Conservation (phyloP, 2,888 invertebrate genomes). For the Phyllotreta striolata region DNA sequence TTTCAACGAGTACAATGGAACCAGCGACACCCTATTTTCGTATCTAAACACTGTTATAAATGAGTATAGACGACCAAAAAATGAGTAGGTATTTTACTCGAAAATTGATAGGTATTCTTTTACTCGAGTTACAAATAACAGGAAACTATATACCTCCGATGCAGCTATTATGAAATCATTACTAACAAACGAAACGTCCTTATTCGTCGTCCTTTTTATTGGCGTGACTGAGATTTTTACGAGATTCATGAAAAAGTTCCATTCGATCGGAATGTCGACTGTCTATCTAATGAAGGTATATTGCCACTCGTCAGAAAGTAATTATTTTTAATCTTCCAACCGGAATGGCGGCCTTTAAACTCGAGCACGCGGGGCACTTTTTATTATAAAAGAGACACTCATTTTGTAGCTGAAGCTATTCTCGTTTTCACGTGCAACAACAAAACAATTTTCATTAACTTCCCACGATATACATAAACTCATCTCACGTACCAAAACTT, state of each 20-base stretch:
- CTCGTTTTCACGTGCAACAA: no score
- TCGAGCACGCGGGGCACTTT: no score
- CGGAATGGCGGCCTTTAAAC: conserved; percentile 8
- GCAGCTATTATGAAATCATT: not conserved
- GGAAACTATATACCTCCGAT: conserved; percentile 9
- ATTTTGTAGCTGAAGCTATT: no score
- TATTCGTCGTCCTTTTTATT: conserved; percentile 6
- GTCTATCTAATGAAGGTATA: conserved; percentile 13
- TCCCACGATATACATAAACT: no score
- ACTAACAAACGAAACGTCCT: no score
- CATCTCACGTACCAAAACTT: no score
- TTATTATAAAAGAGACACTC: no score
- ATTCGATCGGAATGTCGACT: conserved; percentile 15
- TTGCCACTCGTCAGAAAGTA: conserved; percentile 16
- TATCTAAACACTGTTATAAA: conserved; percentile 1
- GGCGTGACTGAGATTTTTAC: conserved; percentile 18
- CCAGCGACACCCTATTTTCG: conserved; percentile 18
- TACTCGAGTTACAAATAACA: not conserved
- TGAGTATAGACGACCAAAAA: not conserved
- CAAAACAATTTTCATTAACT: no score
- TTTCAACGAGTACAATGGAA: conserved; percentile 22
- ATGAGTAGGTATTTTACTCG: not conserved
- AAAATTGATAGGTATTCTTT: not conserved
- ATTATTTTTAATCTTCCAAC: conserved; percentile 20
- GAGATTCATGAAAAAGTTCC: conserved; percentile 3